Conservation (phyloP, 2,113 vertebrate species). For the Oncorhynchus gorbuscha region DNA sequence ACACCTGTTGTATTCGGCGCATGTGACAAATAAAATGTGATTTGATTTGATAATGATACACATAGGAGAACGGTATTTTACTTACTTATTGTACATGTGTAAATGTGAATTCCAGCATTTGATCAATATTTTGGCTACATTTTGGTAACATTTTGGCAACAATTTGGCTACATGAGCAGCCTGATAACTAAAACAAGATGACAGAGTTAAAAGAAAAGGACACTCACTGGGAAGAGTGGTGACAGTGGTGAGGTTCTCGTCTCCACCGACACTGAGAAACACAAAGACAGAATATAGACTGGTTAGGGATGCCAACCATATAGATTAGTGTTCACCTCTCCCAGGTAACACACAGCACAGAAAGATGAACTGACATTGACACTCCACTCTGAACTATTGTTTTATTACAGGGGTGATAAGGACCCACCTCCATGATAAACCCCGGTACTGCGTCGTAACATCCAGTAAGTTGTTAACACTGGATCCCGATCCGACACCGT, state of each 20-base stretch:
- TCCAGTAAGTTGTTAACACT: constrained; percentile 64
- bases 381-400: neutral
- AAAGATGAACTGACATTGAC: neutral
- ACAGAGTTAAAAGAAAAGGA: neutral
- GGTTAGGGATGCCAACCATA: too few species aligned
- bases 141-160: too few species aligned
- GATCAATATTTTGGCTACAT: too few species aligned
- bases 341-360: neutral
- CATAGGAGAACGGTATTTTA: neutral
- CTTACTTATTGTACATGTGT: too few species aligned
- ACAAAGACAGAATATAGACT: neutral
- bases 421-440: constrained; percentile 87
- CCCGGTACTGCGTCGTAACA: constrained; percentile 80
- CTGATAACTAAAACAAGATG: too few species aligned
- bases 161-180: too few species aligned
- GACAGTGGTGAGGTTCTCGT: constrained; percentile 74
- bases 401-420: neutral
- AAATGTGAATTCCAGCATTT: too few species aligned
- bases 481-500: constrained; percentile 73
- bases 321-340: neutral
- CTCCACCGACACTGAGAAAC: constrained; percentile 84
- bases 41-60: neutral
- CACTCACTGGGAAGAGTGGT: constrained; percentile 92
- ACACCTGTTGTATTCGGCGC: too few species aligned
- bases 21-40: too few species aligned